These are phyloP conservation scores for Telmatherina bonti DNA, from an alignment of 2,797 vertebrate species.

Conservation along the genomic window DNA sequence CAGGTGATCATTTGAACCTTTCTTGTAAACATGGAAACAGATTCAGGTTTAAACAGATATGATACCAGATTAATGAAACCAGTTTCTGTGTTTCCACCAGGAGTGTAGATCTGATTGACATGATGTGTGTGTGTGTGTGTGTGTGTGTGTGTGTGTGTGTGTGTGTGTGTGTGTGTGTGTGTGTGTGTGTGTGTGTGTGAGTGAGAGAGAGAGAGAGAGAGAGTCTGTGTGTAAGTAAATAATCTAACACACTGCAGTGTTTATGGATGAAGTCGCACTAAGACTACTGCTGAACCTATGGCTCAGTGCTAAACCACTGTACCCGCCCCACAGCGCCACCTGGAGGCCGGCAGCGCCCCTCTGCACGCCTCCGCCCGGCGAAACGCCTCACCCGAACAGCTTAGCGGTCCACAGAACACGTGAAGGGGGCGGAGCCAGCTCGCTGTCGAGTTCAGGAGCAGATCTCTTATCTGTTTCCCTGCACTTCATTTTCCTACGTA, in stretches of 20 bases:
- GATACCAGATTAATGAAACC: too few species aligned
- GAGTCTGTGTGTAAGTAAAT: too few species aligned
- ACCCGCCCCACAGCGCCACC: conserved; percentile 30
- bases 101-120: not conserved
- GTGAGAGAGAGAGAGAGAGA: too few species aligned
- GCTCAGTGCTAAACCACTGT: conserved; percentile 35
- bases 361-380: not conserved
- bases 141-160: not conserved
- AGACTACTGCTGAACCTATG: conserved; percentile 51
- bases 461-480: too few species aligned
- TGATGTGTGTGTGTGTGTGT: not conserved
- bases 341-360: not conserved
- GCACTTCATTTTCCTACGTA: conserved; percentile 29
- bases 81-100: conserved; percentile 10
- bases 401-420: not conserved
- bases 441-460: not conserved
- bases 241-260: conserved; percentile 15
- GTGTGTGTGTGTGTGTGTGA: too few species aligned
- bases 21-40: too few species aligned
- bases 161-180: too few species aligned
- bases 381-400: not conserved
- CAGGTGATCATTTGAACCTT: too few species aligned
- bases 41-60: too few species aligned
- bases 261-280: conserved; percentile 1
- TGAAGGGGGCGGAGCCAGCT: not conserved